Conservation (phyloP, 2,113 vertebrate species). For the Synchiropus splendidus region DNA sequence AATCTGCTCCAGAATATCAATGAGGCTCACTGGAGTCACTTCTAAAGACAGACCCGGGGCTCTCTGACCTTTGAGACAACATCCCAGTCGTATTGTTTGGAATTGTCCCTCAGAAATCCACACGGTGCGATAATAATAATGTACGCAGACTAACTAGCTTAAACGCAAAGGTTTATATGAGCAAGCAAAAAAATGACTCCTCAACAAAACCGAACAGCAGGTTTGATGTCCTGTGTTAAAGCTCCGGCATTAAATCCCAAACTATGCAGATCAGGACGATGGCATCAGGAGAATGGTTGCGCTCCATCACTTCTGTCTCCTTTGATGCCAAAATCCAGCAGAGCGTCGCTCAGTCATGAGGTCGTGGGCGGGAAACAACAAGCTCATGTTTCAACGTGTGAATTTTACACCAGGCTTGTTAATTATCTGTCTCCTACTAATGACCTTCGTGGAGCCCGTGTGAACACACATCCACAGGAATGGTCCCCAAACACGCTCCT, state of each 20-base stretch:
- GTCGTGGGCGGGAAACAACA: slow-evolving; percentile 24
- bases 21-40: slow-evolving; percentile 7
- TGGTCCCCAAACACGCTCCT: too few relatives aligned
- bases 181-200: too few relatives aligned
- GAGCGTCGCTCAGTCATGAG: slow-evolving; percentile 14
- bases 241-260: too few relatives aligned
- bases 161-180: too few relatives aligned
- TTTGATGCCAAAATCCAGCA: slow-evolving; percentile 30
- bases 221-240: too few relatives aligned
- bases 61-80: too few relatives aligned
- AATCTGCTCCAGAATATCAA: slow-evolving; percentile 21
- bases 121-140: too few relatives aligned
- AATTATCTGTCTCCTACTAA: slow-evolving; percentile 51
- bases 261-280: neutral
- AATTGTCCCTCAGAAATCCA: too few relatives aligned
- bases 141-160: too few relatives aligned
- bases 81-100: too few relatives aligned
- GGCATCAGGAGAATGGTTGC: slow-evolving; percentile 6
- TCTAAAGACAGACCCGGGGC: neutral
- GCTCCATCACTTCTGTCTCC: slow-evolving; percentile 9
- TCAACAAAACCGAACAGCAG: too few relatives aligned
- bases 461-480: slow-evolving; percentile 16
- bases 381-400: slow-evolving; percentile 27
- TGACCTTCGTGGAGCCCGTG: slow-evolving; percentile 37
- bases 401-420: slow-evolving; percentile 36